These are phyloP conservation scores for Vesta saturnalis DNA, from an alignment of 2,888 invertebrate genomes.

Conservation along the genomic window DNA sequence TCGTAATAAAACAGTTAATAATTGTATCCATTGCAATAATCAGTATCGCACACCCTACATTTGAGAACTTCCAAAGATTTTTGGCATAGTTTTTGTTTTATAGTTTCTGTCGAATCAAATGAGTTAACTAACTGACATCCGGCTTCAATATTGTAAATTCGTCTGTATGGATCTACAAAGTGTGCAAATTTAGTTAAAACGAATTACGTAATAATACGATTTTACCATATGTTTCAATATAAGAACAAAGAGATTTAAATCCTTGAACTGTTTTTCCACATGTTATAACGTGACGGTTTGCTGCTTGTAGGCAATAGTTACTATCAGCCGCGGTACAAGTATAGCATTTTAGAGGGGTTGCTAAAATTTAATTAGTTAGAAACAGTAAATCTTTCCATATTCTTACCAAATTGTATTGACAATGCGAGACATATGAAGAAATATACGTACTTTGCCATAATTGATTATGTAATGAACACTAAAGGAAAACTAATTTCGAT, in stretches of 20 bases:
- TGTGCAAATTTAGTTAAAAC: no score
- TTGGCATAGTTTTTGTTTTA: not conserved
- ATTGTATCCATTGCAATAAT: constrained; percentile 9
- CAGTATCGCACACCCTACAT: not conserved
- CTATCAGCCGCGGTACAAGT: not conserved
- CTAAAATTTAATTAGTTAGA: not conserved
- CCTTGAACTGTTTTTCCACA: not conserved
- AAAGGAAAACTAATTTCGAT: no score
- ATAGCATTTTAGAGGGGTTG: not conserved
- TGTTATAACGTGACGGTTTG: not conserved
- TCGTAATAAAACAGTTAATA: no score
- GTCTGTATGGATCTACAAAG: constrained; percentile 10
- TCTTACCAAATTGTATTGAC: not conserved
- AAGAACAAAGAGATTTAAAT: not conserved
- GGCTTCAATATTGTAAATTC: not conserved
- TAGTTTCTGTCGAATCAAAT: not conserved
- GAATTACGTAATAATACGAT: not conserved
- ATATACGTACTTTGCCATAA: not conserved
- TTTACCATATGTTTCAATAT: constrained; percentile 10
- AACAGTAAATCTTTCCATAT: not conserved
- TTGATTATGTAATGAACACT: not conserved
- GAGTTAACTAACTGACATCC: not conserved
- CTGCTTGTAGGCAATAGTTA: not conserved
- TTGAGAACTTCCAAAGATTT: not conserved
- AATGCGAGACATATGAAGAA: not conserved